Percentiles rank a stretch among this genome's conserved stretches.
Conservation (phyloP, 2,113 vertebrate genomes). For the Hypomesus transpacificus region DNA sequence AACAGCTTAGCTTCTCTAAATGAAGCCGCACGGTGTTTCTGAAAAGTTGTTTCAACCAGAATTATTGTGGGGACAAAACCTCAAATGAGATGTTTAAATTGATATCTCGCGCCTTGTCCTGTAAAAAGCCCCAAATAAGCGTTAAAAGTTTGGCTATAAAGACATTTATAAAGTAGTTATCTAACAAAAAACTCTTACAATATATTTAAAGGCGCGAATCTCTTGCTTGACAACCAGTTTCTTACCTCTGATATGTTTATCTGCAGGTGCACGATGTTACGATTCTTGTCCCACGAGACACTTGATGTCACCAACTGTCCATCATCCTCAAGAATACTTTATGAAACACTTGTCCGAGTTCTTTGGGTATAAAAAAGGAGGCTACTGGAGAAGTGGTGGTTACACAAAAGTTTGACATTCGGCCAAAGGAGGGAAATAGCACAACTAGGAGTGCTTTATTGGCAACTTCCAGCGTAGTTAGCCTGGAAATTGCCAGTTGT, state of each 20-base stretch:
- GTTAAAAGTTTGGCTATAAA: too few relatives aligned
- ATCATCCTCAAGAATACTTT: background rate
- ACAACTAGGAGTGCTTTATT: background rate
- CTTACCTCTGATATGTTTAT: slow-evolving; percentile 9
- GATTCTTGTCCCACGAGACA: slow-evolving; percentile 9
- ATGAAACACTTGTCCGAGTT: background rate
- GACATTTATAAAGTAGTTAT: too few relatives aligned
- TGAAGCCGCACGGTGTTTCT: slow-evolving; percentile 42
- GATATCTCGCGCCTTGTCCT: too few relatives aligned
- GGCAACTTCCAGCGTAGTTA: slow-evolving; percentile 20
- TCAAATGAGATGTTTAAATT: background rate
- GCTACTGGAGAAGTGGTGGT: background rate
- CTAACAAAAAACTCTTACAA: background rate
- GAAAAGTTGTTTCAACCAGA: slow-evolving; percentile 16
- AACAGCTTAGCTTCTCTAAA: slow-evolving; percentile 60
- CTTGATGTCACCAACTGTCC: slow-evolving; percentile 14
- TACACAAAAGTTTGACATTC: background rate
- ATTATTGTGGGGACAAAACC: slow-evolving; percentile 24
- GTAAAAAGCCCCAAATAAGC: too few relatives aligned
- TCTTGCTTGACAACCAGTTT: background rate
- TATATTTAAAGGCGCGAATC: background rate
- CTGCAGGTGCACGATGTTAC: slow-evolving; percentile 57
- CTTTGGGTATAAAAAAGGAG: background rate
- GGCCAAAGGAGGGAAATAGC: background rate
- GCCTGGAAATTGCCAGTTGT: slow-evolving; percentile 50